Percentiles rank a stretch among this genome's conserved stretches.
Evolutionary conservation across 2,888 invertebrate genomes (phyloP).

Genomic region (Coleophora flavipennella): DNA sequence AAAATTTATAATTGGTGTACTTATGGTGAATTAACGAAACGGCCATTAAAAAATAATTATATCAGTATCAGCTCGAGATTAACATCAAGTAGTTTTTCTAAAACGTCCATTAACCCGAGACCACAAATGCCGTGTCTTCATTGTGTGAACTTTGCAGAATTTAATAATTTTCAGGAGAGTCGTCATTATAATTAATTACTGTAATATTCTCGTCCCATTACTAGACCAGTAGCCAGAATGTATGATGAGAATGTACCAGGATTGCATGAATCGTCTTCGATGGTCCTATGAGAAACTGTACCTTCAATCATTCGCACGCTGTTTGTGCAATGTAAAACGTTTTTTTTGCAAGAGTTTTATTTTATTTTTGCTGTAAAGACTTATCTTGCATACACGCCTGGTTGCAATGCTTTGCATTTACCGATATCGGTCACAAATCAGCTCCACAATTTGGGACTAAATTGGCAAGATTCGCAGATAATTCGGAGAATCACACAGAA

Average conservation of each 20-base stretch:
- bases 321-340: slow-evolving; percentile 35
- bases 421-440: slow-evolving; percentile 40
- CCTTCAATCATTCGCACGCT: slow-evolving; percentile 42
- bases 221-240: slow-evolving; percentile 2
- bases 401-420: slow-evolving; percentile 68
- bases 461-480: not conserved
- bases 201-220: slow-evolving; percentile 31
- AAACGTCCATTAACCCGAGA: slow-evolving; percentile 68
- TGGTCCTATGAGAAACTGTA: slow-evolving; percentile 24
- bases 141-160: slow-evolving; percentile 17
- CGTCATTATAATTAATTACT: slow-evolving; percentile 18
- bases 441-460: slow-evolving; percentile 28
- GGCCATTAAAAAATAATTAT: slow-evolving; percentile 44
- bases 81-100: slow-evolving; percentile 58
- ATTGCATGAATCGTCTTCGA: slow-evolving; percentile 22
- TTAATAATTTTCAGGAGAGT: slow-evolving; percentile 42
- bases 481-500: too few relatives aligned
- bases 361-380: slow-evolving; percentile 13
- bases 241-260: slow-evolving; percentile 4
- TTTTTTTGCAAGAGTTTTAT: slow-evolving; percentile 36
- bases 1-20: slow-evolving; percentile 46
- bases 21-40: slow-evolving; percentile 58
- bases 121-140: slow-evolving; percentile 62
- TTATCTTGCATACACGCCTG: slow-evolving; percentile 41
- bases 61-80: slow-evolving; percentile 54